These are phyloP conservation scores for Scaptomyza caliginosa DNA, from an alignment of 2,888 invertebrate genomes.

Conservation along the genomic window DNA sequence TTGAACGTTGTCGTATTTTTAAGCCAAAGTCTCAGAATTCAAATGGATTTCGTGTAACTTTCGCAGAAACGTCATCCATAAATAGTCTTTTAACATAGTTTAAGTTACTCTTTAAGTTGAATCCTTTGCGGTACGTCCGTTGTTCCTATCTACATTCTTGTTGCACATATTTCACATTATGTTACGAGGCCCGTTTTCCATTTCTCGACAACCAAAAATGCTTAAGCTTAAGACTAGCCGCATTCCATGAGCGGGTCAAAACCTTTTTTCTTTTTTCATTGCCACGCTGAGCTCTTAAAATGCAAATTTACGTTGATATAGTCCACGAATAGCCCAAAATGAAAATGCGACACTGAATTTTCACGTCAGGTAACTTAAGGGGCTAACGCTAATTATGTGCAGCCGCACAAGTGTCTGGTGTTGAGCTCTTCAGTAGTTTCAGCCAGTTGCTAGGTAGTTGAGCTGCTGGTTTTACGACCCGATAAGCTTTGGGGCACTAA, in stretches of 20 bases:
- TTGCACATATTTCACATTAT: conserved; percentile 63
- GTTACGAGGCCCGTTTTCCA: conserved; percentile 15
- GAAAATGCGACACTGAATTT: conserved; percentile 22
- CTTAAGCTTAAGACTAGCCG: conserved; percentile 21
- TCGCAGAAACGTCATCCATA: no score
- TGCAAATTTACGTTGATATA: conserved; percentile 67
- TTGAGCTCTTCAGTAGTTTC: conserved; percentile 5
- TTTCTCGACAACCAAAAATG: conserved; percentile 2
- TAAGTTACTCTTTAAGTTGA: conserved; percentile 18
- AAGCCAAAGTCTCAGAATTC: no score
- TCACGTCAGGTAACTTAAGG: conserved; percentile 46
- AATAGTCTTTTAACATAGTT: conserved; percentile 4
- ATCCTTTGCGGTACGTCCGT: conserved; percentile 48
- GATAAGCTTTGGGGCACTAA: conserved; percentile 60
- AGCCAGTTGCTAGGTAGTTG: conserved; percentile 21
- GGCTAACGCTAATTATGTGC: conserved; percentile 69
- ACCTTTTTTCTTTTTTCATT: conserved; percentile 41
- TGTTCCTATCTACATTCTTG: conserved; percentile 44
- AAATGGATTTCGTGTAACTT: conserved; percentile 5
- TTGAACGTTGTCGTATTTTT: no score
- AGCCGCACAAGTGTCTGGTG: conserved; percentile 60
- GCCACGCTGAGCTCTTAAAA: conserved; percentile 59
- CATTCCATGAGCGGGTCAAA: conserved; percentile 32
- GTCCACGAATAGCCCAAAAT: conserved; percentile 7
- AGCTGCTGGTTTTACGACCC: conserved; percentile 57